Base-by-base conservation (phyloP, 2,888 invertebrate genomes). In the Epinotia brunnichana region DNA sequence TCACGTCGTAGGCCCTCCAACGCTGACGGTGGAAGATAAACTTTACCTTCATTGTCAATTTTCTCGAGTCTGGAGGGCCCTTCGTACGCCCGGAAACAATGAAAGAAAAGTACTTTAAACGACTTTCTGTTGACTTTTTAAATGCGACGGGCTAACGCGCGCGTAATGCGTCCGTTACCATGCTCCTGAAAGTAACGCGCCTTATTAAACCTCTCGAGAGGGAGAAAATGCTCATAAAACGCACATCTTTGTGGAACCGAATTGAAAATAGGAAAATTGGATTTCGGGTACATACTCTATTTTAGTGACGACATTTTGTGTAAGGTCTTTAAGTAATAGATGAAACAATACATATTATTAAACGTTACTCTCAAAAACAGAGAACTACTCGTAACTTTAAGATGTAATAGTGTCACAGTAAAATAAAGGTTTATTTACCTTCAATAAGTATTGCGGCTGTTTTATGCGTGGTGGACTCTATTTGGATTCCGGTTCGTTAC, bases 1-100 rank as follows among this genome's bases (percentile, higher is more conserved):
- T 91, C 91, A 91, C 91, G 91, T 90, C 85, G 81, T 82, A 79
- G 84, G 81, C 87, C 88, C 87, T 87, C 88, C 87, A 89, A 88
- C 86, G 89, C 90, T 90, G 91, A 89, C 90, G 84, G 84, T 83
- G 83, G 84, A 90, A 90, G 90, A 91, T 91, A 91, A 91, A 91
- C 89, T 90, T 90, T 89, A 90, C 90, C 90, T 90, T 90, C 91
- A 91, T 91, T 91, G 90, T 89, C 91, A 91, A 91, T 91, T 91
- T 91, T 88, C 91, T 88, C 80, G 81, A 87, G 88, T 84, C 86
- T 87, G 83, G 86, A 89, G 89, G 85, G 86, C 83, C 85, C 87
- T 87, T 84, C 81, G 82, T 81, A 84, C 83, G 85, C 84, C 82
- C 83, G 87, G 87, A 89, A 88, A 90, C 90, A 91, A 89, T 89